Percentiles rank a stretch among this genome's conserved stretches.
Evolutionary conservation across 1,140 invertebrate genomes (phyloP).

Genomic region (Mactra quadrangularis): DNA sequence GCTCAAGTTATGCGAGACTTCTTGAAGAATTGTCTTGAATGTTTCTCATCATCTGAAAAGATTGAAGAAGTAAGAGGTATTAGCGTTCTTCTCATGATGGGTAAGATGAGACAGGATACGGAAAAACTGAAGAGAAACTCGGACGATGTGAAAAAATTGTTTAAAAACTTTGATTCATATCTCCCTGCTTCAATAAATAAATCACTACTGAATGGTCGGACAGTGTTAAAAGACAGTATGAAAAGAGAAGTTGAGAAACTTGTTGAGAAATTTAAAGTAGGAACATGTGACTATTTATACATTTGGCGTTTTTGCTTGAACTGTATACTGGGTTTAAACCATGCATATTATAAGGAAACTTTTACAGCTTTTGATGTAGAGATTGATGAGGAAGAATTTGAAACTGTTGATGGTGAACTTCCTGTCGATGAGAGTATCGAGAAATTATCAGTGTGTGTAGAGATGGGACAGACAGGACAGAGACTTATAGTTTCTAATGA

Average conservation of each 20-base stretch:
- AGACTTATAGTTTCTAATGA: not conserved
- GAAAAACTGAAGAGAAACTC: not conserved
- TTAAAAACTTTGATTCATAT: not conserved
- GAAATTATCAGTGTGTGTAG: not conserved
- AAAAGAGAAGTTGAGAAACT: not conserved
- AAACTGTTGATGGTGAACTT: not conserved
- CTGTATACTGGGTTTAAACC: not conserved
- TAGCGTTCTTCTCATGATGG: not conserved
- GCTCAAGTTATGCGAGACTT: conserved; percentile 21
- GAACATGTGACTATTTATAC: not conserved
- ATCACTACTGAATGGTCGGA: not conserved
- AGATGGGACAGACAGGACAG: not conserved
- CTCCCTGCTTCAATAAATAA: not conserved
- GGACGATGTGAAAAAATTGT: not conserved
- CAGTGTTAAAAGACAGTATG: conserved; percentile 3
- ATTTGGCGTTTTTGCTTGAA: not conserved
- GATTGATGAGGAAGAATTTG: conserved; percentile 16
- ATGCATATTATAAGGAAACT: not conserved
- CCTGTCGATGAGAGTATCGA: not conserved
- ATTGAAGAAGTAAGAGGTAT: conserved; percentile 11
- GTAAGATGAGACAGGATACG: not conserved
- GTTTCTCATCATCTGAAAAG: not conserved
- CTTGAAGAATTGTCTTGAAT: not conserved
- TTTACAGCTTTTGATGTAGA: conserved; percentile 12
- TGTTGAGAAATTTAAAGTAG: not conserved